Evolutionary conservation across 2,888 invertebrate species (phyloP), one percentile per base, ranked within the genome.

Genomic region (Acanthosepion pharaonis): DNA sequence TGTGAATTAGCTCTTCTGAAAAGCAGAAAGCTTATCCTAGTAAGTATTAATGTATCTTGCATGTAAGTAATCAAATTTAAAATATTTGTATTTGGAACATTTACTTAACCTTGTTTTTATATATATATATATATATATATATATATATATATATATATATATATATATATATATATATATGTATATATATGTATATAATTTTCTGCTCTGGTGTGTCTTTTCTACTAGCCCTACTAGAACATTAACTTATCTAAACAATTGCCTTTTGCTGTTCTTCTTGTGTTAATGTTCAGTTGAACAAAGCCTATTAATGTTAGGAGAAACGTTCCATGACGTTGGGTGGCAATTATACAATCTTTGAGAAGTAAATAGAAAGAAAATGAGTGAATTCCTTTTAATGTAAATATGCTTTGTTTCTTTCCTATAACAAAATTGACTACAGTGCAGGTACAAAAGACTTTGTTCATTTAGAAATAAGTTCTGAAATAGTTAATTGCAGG

Each of bases 221-320:
- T 59, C 23, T 59, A 18, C 33, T 78, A 33, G 33, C 78, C 33
- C n/a, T 78, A 78, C 78, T n/a, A 18, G n/a, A 78, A 78, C 78
- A 78, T 78, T n/a, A 78, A 78, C 78, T 78, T 78, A 78, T 78
- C 78, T 78, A 78, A 78, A 78, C 78, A 78, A 78, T 78, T 78
- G 78, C n/a, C 9, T n/a, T 78, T n/a, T 5, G n/a, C n/a, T 59
- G 20, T 20, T 59, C 23, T 78, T 64, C 64, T 23, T 25, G 78
- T 78, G 78, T 78, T 78, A 78, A 78, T 78, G 78, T n/a, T 78
- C 78, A 78, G n/a, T 78, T 78, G 78, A 78, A 78, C 78, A 78
- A 78, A 78, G 33, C 3, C 78, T 78, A 78, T 78, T 78, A 78
- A 78, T 78, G 78, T 33, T 78, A n/a, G 3, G 15, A 78, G n/a